Percentiles rank a stretch among this genome's conserved stretches.
Evolutionary conservation across 1,140 invertebrate genomes (phyloP).

Genomic region (Planococcus citri): DNA sequence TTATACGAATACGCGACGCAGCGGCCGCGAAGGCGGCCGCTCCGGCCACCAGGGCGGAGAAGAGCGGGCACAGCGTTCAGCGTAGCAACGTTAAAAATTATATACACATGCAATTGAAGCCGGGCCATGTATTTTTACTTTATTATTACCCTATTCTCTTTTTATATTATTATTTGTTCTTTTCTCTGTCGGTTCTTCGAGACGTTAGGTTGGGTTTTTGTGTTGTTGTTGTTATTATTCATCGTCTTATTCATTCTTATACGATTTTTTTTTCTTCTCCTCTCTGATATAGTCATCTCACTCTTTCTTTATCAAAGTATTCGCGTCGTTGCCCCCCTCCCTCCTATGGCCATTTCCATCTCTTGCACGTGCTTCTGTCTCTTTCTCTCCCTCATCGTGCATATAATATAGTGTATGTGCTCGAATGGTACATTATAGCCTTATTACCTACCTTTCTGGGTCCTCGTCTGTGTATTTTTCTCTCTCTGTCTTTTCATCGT

Average conservation of each 20-base stretch:
- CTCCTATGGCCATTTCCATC: too few relatives aligned
- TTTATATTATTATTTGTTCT: constrained; percentile 10
- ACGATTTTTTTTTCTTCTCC: neutral
- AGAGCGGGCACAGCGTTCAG: neutral
- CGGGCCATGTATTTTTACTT: constrained; percentile 20
- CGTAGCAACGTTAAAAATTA: constrained; percentile 11
- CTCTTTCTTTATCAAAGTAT: too few relatives aligned
- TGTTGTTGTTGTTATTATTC: neutral
- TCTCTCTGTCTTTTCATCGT: neutral
- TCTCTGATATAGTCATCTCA: too few relatives aligned
- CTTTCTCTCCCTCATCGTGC: neutral
- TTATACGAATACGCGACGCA: neutral
- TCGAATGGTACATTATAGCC: too few relatives aligned
- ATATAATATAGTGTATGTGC: too few relatives aligned
- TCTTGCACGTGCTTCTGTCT: neutral
- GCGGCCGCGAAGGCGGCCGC: neutral
- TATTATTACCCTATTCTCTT: constrained; percentile 18
- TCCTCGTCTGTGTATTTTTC: neutral
- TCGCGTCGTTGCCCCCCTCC: too few relatives aligned
- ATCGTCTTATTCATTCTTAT: neutral
- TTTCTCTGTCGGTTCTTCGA: neutral
- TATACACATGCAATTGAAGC: constrained; percentile 20
- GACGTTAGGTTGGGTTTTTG: neutral
- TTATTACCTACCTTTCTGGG: too few relatives aligned
- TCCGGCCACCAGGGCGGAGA: too few relatives aligned